Evolutionary conservation across 1,140 invertebrate species (phyloP).

Genomic region (Oscheius sp.): DNA sequence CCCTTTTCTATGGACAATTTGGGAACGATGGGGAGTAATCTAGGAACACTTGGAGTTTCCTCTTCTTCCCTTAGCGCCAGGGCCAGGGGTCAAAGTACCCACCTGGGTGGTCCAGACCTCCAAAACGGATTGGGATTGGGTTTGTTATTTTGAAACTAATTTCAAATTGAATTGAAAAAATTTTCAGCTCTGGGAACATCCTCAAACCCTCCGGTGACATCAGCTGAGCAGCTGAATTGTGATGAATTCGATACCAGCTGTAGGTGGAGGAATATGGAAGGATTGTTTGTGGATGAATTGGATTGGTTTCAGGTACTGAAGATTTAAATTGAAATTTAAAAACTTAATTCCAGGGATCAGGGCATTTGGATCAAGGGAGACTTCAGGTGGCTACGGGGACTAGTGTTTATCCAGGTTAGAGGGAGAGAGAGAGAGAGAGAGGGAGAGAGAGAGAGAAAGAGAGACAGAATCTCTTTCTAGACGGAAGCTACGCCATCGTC

Average conservation of each 20-base stretch:
- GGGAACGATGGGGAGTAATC: background rate
- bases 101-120: conserved; percentile 8
- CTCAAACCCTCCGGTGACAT: conserved; percentile 13
- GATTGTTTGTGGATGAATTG: conserved; percentile 56
- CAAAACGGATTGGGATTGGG: background rate
- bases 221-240: conserved; percentile 47
- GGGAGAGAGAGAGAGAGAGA: background rate
- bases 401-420: conserved; percentile 47
- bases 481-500: conserved; percentile 54
- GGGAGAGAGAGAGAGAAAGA: background rate
- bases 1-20: conserved; percentile 22
- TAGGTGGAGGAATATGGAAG: conserved; percentile 58
- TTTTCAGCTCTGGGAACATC: conserved; percentile 19
- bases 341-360: conserved; percentile 50
- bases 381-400: conserved; percentile 53
- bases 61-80: conserved; percentile 4
- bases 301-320: conserved; percentile 56
- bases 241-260: conserved; percentile 55
- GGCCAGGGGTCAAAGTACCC: conserved; percentile 13
- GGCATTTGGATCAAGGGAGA: conserved; percentile 38
- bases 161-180: background rate
- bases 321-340: background rate
- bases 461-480: too few relatives aligned
- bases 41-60: conserved; percentile 18
- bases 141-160: conserved; percentile 9